Evolutionary conservation across 2,888 invertebrate species (phyloP), one percentile per base, ranked within the genome.

Genomic region (Julus scanicus): DNA sequence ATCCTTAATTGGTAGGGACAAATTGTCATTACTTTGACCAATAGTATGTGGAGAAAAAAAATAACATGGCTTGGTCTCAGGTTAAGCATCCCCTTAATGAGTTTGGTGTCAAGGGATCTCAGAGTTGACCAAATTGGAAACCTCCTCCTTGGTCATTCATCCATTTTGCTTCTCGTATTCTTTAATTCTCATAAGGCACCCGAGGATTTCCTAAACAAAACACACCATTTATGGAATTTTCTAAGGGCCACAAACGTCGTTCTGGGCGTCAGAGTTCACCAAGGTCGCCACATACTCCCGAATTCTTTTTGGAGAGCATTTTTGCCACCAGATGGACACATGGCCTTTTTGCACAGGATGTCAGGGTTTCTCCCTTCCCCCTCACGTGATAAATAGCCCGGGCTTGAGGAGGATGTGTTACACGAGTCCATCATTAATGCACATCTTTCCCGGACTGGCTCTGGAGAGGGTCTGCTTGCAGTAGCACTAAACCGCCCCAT

Each of bases 311-410:
- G 20, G 11, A 20, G 20, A 29, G 71, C 71, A 71, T 71, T 71
- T 71, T 71, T 20, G 20, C 29, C 20, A 29, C 71, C 71, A 71
- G 71, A 29, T 71, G 71, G 71, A 71, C 71, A 71, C 71, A 71
- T 71, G 71, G 71, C 71, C 29, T 29, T 29, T 20, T 9, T 20
- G 71, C 8, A 29, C 71, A 71, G 71, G 71, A 71, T 29, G 71
- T 11, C 71, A 71, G 71, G 71, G 71, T 11, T 71, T 20, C 71
- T 20, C 20, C 71, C 29, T 71, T 11, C 20, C 71, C 71, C 71
- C 11, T 71, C 71, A 71, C 71, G 71, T 71, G 71, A 71, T 20
- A 71, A 71, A 71, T 71, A 71, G 71, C 71, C 11, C 6, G 71
- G 29, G 20, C 71, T 71, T 71, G 29, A 71, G 20, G 71, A 71